Base-by-base conservation (phyloP, 23 tunicate species). In the Trididemnum nubilum region DNA sequence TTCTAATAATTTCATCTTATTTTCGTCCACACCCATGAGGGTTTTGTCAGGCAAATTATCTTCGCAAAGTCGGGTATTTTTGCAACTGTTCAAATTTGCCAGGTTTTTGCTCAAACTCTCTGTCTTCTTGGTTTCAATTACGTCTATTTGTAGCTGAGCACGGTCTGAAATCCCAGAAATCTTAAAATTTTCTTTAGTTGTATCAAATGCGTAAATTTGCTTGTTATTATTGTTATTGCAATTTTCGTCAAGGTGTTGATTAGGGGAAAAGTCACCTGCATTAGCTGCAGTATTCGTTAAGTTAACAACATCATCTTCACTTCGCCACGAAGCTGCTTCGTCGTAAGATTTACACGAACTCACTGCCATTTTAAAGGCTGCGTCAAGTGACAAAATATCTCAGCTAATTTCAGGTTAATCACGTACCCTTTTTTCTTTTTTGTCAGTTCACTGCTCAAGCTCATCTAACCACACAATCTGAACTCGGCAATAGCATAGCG, bases 311-410 rank as follows among this genome's bases (percentile, higher is more conserved):
- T 65, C 80, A 19, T 64, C 73, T 5, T 36, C 36, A 69, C 84
- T 86, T 81, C 90, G 65, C 79, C 84, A 86, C n/a, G 84, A 64
- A 71, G 90, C 33, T 37, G 77, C 60, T 71, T 79, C 84, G 90
- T 86, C 90, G 52, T 34, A 86, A 81, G 66, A 60, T 28, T 86
- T 79, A 80, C 80, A 86, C 39, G 90, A 79, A 86, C 65, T 86
- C 90, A 86, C 84, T 83, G 90, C 90, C 90, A 86, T 86, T 77
- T 76, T 33, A 83, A 80, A 76, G 71, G 90, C 90, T 86, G 90
- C 64, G 90, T 86, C 90, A 73, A 73, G 58, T 69, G 74, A 15
- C 54, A 44, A 44, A n/a, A n/a, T n/a, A n/a, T n/a, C 54, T 44
- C 9, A 44, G 54, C 54, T 7, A 44, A 44, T 15, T 44, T 44